phyloP scores from a whole-genome alignment of 2,797 vertebrate species.

The Australoheros facetus region DNA sequence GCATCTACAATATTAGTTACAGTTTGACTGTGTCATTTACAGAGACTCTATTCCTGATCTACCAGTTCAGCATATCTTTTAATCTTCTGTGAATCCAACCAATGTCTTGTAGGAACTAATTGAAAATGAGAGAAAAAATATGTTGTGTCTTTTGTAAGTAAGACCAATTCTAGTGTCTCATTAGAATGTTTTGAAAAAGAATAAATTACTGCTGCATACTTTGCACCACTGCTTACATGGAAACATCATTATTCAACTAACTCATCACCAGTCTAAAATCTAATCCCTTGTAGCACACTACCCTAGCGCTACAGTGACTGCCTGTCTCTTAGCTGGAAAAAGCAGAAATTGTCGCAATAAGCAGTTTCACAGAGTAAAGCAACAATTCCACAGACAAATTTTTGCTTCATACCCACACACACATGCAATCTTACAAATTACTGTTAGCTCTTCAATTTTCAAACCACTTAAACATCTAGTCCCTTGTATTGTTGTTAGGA shows the following conservation, averaged over 20 bases:
- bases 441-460: neutral
- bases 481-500: neutral
- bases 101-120: neutral
- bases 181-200: neutral
- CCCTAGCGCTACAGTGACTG: neutral
- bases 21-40: neutral
- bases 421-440: neutral
- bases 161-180: neutral
- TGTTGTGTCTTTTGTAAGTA: neutral
- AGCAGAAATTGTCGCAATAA: neutral
- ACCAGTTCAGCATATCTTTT: neutral
- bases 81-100: neutral
- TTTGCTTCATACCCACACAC: neutral
- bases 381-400: too few relatives aligned
- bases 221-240: neutral
- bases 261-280: neutral
- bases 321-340: neutral
- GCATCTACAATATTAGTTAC: neutral
- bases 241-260: neutral
- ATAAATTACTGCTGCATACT: neutral
- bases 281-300: neutral
- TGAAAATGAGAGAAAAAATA: neutral
- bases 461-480: neutral
- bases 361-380: neutral
- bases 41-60: neutral